These are phyloP conservation scores for Vulpes lagopus DNA, from an alignment of 2,113 vertebrate genomes.

Conservation along the genomic window DNA sequence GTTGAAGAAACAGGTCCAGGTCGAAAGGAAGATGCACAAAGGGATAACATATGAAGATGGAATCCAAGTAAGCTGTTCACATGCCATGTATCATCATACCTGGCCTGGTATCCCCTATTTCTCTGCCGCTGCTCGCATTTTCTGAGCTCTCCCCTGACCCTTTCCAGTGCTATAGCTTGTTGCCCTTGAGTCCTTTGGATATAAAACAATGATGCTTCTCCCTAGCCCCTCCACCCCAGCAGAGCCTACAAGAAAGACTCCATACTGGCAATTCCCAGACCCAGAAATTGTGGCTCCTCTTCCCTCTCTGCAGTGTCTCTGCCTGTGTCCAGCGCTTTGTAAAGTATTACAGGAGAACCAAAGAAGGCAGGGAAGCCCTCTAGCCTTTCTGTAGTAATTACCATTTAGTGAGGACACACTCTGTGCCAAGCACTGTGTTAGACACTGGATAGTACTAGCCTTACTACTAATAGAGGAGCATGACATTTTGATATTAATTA, in stretches of 20 bases:
- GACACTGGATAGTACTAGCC: not conserved
- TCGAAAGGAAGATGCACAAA: conserved; percentile 81
- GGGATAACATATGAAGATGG: conserved; percentile 75
- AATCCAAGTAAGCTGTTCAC: conserved; percentile 89
- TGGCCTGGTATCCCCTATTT: conserved; percentile 62
- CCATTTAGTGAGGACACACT: not conserved
- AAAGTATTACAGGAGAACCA: not conserved
- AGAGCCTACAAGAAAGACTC: not conserved
- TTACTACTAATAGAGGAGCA: not conserved
- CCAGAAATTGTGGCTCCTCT: not conserved
- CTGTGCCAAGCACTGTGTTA: not conserved
- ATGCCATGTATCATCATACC: not conserved
- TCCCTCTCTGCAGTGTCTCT: not conserved
- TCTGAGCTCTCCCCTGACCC: conserved; percentile 36
- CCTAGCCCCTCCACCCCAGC: not conserved
- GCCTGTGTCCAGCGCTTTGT: not conserved
- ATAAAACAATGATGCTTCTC: not conserved
- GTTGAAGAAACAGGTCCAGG: conserved; percentile 84
- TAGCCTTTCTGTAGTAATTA: not conserved
- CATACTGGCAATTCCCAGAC: not conserved
- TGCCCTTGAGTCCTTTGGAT: not conserved
- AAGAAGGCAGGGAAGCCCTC: not conserved
- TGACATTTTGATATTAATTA: not conserved
- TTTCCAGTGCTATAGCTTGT: conserved; percentile 26
- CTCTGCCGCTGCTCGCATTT: conserved; percentile 53